Base-by-base conservation (phyloP, 2,113 vertebrate genomes). In the Lasiurus cinereus region DNA sequence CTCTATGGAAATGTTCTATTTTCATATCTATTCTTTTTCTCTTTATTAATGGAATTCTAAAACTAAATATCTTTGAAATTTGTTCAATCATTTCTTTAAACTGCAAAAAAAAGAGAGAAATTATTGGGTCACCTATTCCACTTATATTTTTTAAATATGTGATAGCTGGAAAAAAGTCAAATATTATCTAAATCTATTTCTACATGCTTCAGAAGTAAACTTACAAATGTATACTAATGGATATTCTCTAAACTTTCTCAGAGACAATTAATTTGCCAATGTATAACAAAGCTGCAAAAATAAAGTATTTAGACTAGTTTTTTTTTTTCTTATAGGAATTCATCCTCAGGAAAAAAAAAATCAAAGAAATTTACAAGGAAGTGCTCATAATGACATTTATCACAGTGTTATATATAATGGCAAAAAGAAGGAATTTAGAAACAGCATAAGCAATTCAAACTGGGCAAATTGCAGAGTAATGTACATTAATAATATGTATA, bases 21-120 rank as follows among this genome's bases (percentile, higher is more conserved):
- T 79, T 76, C 14, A 18, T 69, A 76, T 88, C 3, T 85, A 52
- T 12, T 31, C 2, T 54, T 78, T 72, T 83, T 79, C 43, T 88
- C 31, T 12, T 91, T 21, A 39, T 92, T 76, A 76, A 80, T 22
- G 76, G 3, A 76, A 92, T 64, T 82, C 69, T 82, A 92, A 95
- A 80, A 89, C 18, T 66, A 72, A 73, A 52, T 74, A 11, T 13
- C 21, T 91, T 95, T 78, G 36, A 43, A 11, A 50, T 66, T 22
- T 46, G 56, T 72, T 36, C n/a, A 78, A 84, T 33, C 12, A 39
- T 12, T 76, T 62, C 79, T 62, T 52, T 69, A 73, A 78, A 80
- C n/a, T 33, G 2, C 4, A 91, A 31, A 88, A 52, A 76, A 91
- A 24, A 83, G 39, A 50, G 70, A 48, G 8, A 24, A 29, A 29